These are phyloP conservation scores for Phoeniculus purpureus DNA, from an alignment of 2,797 vertebrate species.

Conservation along the genomic window DNA sequence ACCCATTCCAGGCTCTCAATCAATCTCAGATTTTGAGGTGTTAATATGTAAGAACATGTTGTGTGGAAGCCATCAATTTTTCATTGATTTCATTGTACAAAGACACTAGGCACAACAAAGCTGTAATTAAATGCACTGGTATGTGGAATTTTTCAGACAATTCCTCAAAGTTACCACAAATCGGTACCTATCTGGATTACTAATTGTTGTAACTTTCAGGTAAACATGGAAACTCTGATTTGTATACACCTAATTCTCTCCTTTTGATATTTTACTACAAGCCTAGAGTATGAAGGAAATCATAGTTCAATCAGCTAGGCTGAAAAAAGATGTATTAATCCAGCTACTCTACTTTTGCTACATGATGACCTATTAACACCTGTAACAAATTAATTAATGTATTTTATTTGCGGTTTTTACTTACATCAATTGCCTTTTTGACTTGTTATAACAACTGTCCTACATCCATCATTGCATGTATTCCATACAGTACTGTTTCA, in stretches of 20 bases:
- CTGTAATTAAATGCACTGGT: not conserved
- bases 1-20: no score
- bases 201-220: not conserved
- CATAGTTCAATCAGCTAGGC: not conserved
- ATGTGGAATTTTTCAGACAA: not conserved
- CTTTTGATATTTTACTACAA: not conserved
- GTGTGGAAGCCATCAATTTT: not conserved
- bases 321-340: not conserved
- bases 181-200: not conserved
- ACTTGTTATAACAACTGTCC: not conserved
- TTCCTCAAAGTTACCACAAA: not conserved
- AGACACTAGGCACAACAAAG: not conserved
- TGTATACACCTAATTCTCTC: not conserved
- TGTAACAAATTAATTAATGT: not conserved
- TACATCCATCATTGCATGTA: not conserved
- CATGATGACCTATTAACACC: not conserved
- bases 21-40: not conserved
- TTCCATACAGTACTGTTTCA: not conserved
- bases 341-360: not conserved
- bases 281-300: not conserved
- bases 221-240: not conserved
- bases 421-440: not conserved
- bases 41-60: not conserved
- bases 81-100: not conserved
- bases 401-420: not conserved